Conservation (phyloP, 2,113 vertebrate species). For the Bucco capensis region DNA sequence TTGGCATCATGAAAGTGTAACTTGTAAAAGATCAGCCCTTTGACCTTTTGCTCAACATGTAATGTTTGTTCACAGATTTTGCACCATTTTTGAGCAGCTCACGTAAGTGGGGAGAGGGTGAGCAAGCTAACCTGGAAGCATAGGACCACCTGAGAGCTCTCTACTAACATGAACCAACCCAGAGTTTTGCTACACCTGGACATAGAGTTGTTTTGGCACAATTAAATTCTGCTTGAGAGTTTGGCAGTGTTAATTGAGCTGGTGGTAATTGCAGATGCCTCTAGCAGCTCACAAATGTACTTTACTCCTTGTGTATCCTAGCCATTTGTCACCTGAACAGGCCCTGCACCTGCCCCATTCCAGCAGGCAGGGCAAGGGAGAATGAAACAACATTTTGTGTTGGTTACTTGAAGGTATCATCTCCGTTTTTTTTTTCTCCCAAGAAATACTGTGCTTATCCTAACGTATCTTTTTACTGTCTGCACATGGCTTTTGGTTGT, state of each 20-base stretch:
- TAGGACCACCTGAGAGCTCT: slow-evolving; percentile 55
- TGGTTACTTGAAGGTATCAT: background rate
- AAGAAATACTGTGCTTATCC: background rate
- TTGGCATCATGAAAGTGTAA: slow-evolving; percentile 19
- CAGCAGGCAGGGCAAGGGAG: background rate
- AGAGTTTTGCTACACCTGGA: slow-evolving; percentile 73
- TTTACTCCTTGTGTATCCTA: background rate
- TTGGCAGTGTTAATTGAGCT: background rate
- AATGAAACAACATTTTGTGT: background rate
- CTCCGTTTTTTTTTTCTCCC: too few species aligned
- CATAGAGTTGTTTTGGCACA: background rate
- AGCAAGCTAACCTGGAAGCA: slow-evolving; percentile 69
- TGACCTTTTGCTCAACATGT: slow-evolving; percentile 73
- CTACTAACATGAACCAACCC: slow-evolving; percentile 65
- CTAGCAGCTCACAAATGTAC: background rate
- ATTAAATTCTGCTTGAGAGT: background rate
- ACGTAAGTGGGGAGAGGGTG: slow-evolving; percentile 84
- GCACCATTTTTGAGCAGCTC: slow-evolving; percentile 80
- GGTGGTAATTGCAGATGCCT: background rate
- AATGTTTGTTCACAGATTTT: slow-evolving; percentile 90
- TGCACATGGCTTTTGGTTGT: slow-evolving; percentile 28
- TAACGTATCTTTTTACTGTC: background rate
- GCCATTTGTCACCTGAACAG: too few species aligned
- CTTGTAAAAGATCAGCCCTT: slow-evolving; percentile 17
- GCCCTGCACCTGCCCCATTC: too few species aligned